Evolutionary conservation across 2,888 invertebrate genomes (phyloP).

Genomic region (Hyppa rectilinea): DNA sequence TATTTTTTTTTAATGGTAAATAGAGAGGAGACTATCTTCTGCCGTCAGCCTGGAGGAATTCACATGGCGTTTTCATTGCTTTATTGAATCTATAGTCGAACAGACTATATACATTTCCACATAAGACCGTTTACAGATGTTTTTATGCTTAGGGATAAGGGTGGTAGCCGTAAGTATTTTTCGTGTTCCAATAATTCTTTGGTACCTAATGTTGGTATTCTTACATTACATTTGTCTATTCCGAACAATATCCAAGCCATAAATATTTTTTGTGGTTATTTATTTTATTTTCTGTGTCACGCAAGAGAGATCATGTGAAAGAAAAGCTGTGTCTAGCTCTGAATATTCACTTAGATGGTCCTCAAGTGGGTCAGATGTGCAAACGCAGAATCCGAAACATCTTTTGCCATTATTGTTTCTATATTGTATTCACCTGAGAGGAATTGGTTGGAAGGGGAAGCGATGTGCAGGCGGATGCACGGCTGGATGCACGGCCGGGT

Average conservation of each 20-base stretch:
- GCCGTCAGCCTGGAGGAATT: not conserved
- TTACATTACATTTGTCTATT: not conserved
- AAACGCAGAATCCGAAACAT: constrained; percentile 25
- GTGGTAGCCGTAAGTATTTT: not conserved
- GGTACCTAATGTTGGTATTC: not conserved
- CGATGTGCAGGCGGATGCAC: constrained; percentile 81
- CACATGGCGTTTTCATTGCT: not conserved
- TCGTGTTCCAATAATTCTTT: constrained; percentile 1
- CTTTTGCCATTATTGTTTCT: constrained; percentile 30
- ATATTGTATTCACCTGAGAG: constrained; percentile 81
- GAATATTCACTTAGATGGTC: constrained; percentile 64
- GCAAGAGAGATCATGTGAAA: constrained; percentile 59
- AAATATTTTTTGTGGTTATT: constrained; percentile 14
- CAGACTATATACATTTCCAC: not conserved
- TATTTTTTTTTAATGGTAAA: not conserved
- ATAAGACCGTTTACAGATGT: not conserved
- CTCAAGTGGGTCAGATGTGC: constrained; percentile 40
- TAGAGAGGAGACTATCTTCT: not conserved
- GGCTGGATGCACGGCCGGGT: constrained; percentile 79
- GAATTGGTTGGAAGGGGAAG: constrained; percentile 88
- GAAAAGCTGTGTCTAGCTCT: constrained; percentile 66
- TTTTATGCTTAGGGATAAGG: not conserved
- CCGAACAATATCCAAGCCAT: not conserved
- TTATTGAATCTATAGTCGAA: not conserved
- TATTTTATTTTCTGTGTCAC: constrained; percentile 31